Conservation (phyloP, 2,113 vertebrate genomes). For the Alosa alosa region DNA sequence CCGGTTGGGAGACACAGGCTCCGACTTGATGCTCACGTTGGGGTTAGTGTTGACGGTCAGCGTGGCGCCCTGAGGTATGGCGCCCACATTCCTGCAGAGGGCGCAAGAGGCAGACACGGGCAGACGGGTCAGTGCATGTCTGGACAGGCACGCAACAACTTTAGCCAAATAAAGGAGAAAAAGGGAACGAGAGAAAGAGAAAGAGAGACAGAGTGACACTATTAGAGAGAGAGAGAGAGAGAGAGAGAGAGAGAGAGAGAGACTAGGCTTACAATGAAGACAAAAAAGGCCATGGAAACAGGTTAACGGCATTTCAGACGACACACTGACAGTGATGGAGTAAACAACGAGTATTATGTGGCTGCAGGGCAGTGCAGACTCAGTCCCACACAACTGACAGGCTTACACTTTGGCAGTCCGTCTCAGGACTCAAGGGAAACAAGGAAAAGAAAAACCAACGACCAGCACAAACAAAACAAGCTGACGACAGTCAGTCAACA, state of each 20-base stretch:
- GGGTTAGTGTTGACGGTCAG: slow-evolving; percentile 91
- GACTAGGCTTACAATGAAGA: neutral
- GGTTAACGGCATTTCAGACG: neutral
- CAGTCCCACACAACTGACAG: neutral
- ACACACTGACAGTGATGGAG: neutral
- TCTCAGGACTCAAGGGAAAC: neutral
- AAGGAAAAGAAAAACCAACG: neutral
- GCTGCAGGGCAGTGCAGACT: neutral
- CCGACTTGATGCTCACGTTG: slow-evolving; percentile 92
- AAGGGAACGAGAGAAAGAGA: neutral
- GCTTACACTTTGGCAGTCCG: neutral
- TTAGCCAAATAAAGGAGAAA: neutral
- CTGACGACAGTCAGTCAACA: neutral
- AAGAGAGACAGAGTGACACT: neutral
- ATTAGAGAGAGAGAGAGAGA: neutral
- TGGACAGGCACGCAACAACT: neutral
- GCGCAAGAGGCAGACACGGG: neutral
- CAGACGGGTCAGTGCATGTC: neutral
- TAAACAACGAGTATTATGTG: neutral
- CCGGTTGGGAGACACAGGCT: slow-evolving; percentile 89
- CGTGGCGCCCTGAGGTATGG: slow-evolving; percentile 84
- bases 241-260: neutral
- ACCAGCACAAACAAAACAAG: slow-evolving; percentile 1
- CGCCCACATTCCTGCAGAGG: slow-evolving; percentile 78
- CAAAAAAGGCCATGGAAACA: neutral